Conservation (phyloP, 2,797 vertebrate species). For the Etheostoma perlongum region DNA sequence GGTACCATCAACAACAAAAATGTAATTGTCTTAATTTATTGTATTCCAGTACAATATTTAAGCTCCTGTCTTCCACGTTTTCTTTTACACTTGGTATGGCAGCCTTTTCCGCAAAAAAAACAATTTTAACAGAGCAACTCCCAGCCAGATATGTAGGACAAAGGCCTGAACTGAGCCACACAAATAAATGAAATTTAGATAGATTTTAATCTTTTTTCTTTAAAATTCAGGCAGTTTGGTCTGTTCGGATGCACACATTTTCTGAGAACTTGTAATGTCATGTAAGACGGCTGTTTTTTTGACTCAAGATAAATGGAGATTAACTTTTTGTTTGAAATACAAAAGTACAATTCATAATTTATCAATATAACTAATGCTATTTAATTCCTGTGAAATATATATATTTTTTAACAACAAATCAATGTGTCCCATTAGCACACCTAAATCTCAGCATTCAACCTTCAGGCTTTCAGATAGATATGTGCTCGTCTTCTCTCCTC, state of each 20-base stretch:
- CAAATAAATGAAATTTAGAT: neutral
- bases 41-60: neutral
- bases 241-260: neutral
- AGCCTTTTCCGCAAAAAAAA: neutral
- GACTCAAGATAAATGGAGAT: too few relatives aligned
- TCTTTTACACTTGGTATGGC: neutral
- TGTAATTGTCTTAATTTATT: neutral
- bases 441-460: neutral
- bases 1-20: neutral
- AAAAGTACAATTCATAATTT: neutral
- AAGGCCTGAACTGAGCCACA: neutral
- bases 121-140: neutral
- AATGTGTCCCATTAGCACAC: neutral
- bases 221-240: neutral
- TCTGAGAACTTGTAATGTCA: neutral
- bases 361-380: neutral
- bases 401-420: neutral
- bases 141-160: neutral
- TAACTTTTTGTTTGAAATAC: neutral
- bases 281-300: neutral
- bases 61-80: neutral
- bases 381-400: neutral
- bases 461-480: neutral
- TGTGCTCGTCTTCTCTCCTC: slow-evolving; percentile 12
- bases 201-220: neutral